A percentile compares a stretch with the other conserved stretches of the same genome.
Conservation (phyloP, 2,888 invertebrate species). For the Timandra comae region DNA sequence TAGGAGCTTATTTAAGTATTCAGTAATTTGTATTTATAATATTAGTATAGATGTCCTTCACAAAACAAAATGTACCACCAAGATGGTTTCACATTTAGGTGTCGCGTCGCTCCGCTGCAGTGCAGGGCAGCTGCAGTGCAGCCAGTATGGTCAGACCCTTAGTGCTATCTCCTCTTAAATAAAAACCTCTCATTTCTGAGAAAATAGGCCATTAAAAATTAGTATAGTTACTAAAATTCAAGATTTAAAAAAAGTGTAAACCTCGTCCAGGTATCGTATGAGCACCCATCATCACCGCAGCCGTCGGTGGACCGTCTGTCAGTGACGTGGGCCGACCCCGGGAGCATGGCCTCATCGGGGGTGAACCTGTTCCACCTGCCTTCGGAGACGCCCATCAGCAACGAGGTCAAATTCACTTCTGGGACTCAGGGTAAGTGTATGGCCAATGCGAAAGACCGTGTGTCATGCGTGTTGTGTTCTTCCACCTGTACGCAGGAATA, state of each 20-base stretch:
- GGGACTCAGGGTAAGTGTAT: constrained; percentile 40
- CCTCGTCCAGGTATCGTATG: constrained; percentile 45
- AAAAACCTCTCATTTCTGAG: constrained; percentile 3
- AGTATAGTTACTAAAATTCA: not conserved
- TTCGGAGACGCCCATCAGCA: constrained; percentile 51
- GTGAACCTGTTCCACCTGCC: constrained; percentile 64
- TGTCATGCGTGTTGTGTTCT: too few species aligned
- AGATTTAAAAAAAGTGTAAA: not conserved
- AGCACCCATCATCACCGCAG: constrained; percentile 80
- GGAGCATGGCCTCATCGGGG: constrained; percentile 67
- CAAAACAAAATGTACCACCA: too few species aligned
- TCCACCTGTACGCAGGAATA: too few species aligned
- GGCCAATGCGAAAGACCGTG: too few species aligned
- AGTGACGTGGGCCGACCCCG: constrained; percentile 82
- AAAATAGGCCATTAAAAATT: not conserved
- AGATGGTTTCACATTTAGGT: too few species aligned
- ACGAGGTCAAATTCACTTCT: constrained; percentile 67
- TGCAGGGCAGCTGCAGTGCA: too few species aligned
- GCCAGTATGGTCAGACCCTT: too few species aligned
- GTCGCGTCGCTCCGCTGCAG: too few species aligned
- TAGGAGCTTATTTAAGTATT: too few species aligned
- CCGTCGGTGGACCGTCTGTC: constrained; percentile 83
- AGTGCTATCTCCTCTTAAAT: too few species aligned
- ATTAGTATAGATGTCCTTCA: too few species aligned
- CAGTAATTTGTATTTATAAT: too few species aligned